These are phyloP conservation scores for Drosophila cognata DNA, from an alignment of 2,888 invertebrate species.

Conservation along the genomic window DNA sequence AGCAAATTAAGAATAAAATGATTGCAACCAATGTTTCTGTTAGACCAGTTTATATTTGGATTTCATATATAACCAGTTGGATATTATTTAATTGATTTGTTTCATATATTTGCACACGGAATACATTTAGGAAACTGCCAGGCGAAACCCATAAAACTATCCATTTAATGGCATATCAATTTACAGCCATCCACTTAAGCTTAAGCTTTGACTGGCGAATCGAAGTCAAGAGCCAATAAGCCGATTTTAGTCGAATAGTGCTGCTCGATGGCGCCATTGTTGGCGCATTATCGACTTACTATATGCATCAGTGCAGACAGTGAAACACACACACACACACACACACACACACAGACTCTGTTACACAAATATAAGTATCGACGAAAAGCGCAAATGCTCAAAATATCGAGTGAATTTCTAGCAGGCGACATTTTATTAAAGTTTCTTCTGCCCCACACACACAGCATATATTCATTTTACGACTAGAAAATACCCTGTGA, in stretches of 20 bases:
- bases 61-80: not conserved
- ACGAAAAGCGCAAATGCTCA: not conserved
- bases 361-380: not conserved
- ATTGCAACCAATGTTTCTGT: not conserved
- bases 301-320: conserved; percentile 63
- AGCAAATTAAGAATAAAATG: not conserved
- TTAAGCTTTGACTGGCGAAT: conserved; percentile 67
- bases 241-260: conserved; percentile 60
- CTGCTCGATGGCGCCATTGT: conserved; percentile 69
- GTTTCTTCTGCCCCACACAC: not conserved
- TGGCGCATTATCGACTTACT: conserved; percentile 73
- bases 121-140: conserved; percentile 2
- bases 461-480: not conserved
- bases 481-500: not conserved
- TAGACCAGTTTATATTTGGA: not conserved
- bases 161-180: conserved; percentile 58
- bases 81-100: not conserved
- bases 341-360: not conserved
- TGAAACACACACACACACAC: not conserved
- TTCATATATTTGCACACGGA: not conserved
- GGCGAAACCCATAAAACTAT: conserved; percentile 47
- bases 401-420: conserved; percentile 12
- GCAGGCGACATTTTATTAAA: not conserved
- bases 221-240: conserved; percentile 72
- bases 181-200: conserved; percentile 57